Base-by-base conservation (phyloP, 2,113 vertebrate species). In the Cricetomys ansorgei region DNA sequence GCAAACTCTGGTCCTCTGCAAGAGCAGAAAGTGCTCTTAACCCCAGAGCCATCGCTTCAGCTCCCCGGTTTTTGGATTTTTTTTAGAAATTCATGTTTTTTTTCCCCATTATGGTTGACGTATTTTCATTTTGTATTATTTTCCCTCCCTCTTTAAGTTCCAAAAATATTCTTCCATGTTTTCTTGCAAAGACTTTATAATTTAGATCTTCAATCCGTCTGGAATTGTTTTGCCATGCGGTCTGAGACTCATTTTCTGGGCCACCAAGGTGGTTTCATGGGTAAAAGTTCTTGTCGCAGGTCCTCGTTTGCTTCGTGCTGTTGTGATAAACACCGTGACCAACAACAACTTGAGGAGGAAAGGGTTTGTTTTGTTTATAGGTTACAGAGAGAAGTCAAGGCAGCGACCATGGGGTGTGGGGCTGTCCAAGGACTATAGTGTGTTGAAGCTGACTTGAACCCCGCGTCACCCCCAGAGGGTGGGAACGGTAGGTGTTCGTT, bases 191-290 rank as follows among this genome's bases (percentile, higher is more conserved):
- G 91, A 34, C 23, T 86, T 96, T 31, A 84, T 50, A 67, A 72
- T 93, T 93, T 91, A 76, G 17, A 89, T 45, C 25, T 96, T 72
- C 10, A 55, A 29, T 79, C 95, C 37, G 64, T 75, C 50, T 92
- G 21, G 81, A 89, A 85, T 92, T 73, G 13, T 92, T 96, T 96
- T 90, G 62, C 86, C 89, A 53, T 55, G 55, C 88, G 34, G 17
- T 75, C 84, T 96, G 83, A 95, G 72, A 88, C 65, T 81, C n/a
- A 62, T 57, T 57, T n/a, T n/a, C 37, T 57, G 53, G 53, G 53
- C 37, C 53, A 57, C 53, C 11, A 23, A n/a, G 34, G 50, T 55
- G 34, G 34, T n/a, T 55, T 37, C 37, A 79, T 55, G 76, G 50
- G 34, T 23, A n/a, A 80, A 55, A 23, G 34, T 55, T 11, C 53